Evolutionary conservation across 2,888 invertebrate genomes (phyloP).

Genomic region (Parascotia fuliginaria): DNA sequence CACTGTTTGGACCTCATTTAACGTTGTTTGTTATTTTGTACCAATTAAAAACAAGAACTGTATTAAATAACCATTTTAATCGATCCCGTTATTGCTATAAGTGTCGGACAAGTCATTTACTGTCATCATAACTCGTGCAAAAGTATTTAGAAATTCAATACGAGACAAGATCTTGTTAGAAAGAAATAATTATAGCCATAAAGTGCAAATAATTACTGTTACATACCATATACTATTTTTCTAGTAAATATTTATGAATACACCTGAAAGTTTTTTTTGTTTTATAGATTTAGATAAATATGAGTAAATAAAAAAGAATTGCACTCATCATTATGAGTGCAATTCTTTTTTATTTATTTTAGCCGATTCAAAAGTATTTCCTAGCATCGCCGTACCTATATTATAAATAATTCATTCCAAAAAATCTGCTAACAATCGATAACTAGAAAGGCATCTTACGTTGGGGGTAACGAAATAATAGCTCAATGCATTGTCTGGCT

Average conservation of each 20-base stretch:
- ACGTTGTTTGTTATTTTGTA: constrained; percentile 43
- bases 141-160: constrained; percentile 35
- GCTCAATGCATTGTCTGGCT: constrained; percentile 44
- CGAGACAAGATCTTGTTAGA: constrained; percentile 16
- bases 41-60: constrained; percentile 37
- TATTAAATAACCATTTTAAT: constrained; percentile 39
- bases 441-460: too few species aligned
- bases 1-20: constrained; percentile 44
- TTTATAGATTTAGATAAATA: too few species aligned
- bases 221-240: constrained; percentile 10
- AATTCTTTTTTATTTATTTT: too few species aligned
- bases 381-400: too few species aligned
- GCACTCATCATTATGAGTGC: too few species aligned
- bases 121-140: constrained; percentile 39
- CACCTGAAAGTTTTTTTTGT: constrained; percentile 34
- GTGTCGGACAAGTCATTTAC: constrained; percentile 40
- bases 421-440: too few species aligned
- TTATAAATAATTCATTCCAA: too few species aligned
- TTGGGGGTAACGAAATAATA: constrained; percentile 35
- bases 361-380: too few species aligned
- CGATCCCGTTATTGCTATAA: constrained; percentile 38
- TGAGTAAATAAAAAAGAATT: too few species aligned
- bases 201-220: constrained; percentile 31
- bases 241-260: constrained; percentile 12
- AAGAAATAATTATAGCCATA: constrained; percentile 31